Evolutionary conservation across 2,113 vertebrate genomes (phyloP), one percentile per base, ranked within the genome.

Genomic region (Alethe diademata): DNA sequence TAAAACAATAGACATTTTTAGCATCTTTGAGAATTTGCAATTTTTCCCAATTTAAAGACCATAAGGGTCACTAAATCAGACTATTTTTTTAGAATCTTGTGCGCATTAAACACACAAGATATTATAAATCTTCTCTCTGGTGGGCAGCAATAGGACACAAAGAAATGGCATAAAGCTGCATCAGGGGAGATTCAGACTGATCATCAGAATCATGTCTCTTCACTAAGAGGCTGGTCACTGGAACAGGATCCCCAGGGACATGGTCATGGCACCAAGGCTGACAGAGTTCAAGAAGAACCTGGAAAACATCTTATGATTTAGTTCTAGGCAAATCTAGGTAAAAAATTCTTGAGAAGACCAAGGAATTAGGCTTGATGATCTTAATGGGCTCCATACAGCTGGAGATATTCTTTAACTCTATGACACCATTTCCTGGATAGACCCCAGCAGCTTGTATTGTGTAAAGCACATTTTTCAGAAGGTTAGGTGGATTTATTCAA

Each of bases 61-160:
- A 19, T 6, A 80, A 42, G 6, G 2, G 5, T 72, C 9, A 48
- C 50, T 80, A 61, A 51, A 75, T 43, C 6, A 69, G n/a, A 35
- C 3, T 43, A 12, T 20, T 28, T 72, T 72, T 22, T 35, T 62
- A 53, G 8, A 19, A 35, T 20, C 35, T 43, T 50, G 10, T 50
- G 24, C 42, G 17, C 16, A 35, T 70, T 70, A 38, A 5, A 19
- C 9, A 47, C n/a, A 31, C 7, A 54, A 62, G 12, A 28, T 12
- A 67, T 16, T 12, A 50, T 14, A 24, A 6, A 50, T 24, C 17
- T 20, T 62, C 24, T 85, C 23, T 82, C 53, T 72, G 36, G 33
- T 64, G 23, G 45, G 8, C 18, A 72, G 14, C 1, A 5, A 11
- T 16, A 48, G 4, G 14, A 71, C 35, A 56, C 0, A 2, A 62